Base-by-base conservation (phyloP, 2,797 vertebrate species). In the Pelodytes ibericus region DNA sequence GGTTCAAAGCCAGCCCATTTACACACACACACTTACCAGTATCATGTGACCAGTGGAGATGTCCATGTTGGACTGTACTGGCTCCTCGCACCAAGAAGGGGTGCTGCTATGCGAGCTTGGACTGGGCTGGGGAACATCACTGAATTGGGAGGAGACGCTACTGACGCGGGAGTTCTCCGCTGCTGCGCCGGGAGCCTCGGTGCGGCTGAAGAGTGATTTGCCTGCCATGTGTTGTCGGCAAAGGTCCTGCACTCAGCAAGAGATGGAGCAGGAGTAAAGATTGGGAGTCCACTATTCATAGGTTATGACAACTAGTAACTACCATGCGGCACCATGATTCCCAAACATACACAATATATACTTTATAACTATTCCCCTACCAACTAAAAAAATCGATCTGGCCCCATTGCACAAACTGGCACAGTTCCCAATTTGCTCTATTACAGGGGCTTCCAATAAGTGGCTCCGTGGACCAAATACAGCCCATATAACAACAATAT, bases 1-100 rank as follows among this genome's bases (percentile, higher is more conserved):
- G n/a, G n/a, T n/a, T n/a, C n/a, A n/a, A n/a, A n/a, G n/a, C n/a
- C n/a, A n/a, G n/a, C n/a, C n/a, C n/a, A n/a, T n/a, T n/a, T n/a
- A n/a, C n/a, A n/a, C n/a, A n/a, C n/a, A n/a, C n/a, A n/a, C 7
- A 56, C 94, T 92, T 88, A 99, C 97, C 93, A 99, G 93, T 83
- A 99, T 99, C 96, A 99, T 98, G 90, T 99, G 97, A 77, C 97
- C 97, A 0, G 97, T 99, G 51, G 97, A 99, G 88, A 99, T 99
- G 88, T 99, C 97, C 97, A 99, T 98, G 86, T 98, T 99, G 68
- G 97, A 96, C 87, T 98, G 96, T 26, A 96, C 97, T 0, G 97
- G 97, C 81, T 99, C 97, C 84, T 99, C 97, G 0, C 97, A 98
- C 96, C 97, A 98, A 81, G 97, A 99, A 0, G 96, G 96, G 0